A percentile compares a stretch with the other conserved stretches of the same genome.
These are phyloP conservation scores for Melanotaenia nigrans DNA, from an alignment of 2,797 vertebrate genomes.

Conservation along the genomic window DNA sequence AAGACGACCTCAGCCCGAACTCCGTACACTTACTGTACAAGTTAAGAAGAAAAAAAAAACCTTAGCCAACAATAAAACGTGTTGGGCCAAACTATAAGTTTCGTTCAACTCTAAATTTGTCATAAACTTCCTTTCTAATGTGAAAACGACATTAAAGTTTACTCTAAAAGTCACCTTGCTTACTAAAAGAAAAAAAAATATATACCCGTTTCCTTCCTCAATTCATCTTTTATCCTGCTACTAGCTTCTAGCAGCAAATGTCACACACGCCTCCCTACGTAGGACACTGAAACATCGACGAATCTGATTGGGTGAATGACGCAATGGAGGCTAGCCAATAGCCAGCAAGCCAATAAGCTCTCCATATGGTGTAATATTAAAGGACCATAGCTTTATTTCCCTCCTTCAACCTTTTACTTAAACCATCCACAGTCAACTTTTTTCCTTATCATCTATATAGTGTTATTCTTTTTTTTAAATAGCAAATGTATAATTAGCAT, in stretches of 20 bases:
- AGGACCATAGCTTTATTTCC: neutral
- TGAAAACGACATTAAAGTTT: neutral
- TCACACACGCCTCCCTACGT: conserved; percentile 80
- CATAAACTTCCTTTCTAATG: conserved; percentile 12
- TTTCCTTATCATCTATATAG: no score
- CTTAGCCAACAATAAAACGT: conserved; percentile 52
- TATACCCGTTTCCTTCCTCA: conserved; percentile 20
- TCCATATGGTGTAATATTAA: conserved; percentile 17
- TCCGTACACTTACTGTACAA: conserved; percentile 40
- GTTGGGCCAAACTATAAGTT: conserved; percentile 47
- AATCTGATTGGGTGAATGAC: conserved; percentile 62
- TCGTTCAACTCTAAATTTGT: conserved; percentile 24
- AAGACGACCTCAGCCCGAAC: conserved; percentile 27
- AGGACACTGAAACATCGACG: conserved; percentile 55
- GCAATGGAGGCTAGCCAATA: conserved; percentile 28
- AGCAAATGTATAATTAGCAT: neutral
- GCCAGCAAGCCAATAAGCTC: neutral
- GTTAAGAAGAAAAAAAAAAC: conserved; percentile 44
- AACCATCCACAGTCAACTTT: neutral
- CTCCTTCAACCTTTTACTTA: neutral
- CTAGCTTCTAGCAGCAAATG: conserved; percentile 77
- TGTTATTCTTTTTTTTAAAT: neutral
- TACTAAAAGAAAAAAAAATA: conserved; percentile 20
- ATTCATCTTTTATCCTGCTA: conserved; percentile 50
- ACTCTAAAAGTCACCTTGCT: neutral